Conservation (phyloP, 2,888 invertebrate genomes). For the Seira ritae region DNA sequence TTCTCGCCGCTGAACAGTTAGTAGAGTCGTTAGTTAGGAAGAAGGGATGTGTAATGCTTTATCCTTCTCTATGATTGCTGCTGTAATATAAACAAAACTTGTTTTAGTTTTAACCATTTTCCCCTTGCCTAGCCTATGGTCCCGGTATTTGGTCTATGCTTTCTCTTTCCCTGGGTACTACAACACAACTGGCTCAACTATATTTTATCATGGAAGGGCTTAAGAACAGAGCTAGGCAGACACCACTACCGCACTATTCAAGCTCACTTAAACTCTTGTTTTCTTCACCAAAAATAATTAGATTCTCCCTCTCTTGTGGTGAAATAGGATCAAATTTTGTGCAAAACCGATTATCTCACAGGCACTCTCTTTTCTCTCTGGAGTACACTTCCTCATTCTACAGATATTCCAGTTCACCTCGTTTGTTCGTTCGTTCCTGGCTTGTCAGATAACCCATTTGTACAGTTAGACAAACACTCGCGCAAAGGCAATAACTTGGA, state of each 20-base stretch:
- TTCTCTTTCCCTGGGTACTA: too few relatives aligned
- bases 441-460: slow-evolving; percentile 59
- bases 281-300: slow-evolving; percentile 61
- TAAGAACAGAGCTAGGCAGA: slow-evolving; percentile 11
- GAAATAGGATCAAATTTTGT: slow-evolving; percentile 58
- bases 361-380: slow-evolving; percentile 36
- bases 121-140: too few relatives aligned
- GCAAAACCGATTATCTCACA: slow-evolving; percentile 59
- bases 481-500: slow-evolving; percentile 39
- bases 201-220: slow-evolving; percentile 38
- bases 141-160: too few relatives aligned
- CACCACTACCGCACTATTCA: too few relatives aligned
- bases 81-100: too few relatives aligned
- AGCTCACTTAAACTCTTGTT: slow-evolving; percentile 61
- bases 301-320: slow-evolving; percentile 58
- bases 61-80: too few relatives aligned
- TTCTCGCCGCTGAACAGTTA: too few relatives aligned
- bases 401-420: slow-evolving; percentile 43
- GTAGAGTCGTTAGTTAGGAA: too few relatives aligned
- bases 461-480: slow-evolving; percentile 43
- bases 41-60: too few relatives aligned
- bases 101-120: too few relatives aligned
- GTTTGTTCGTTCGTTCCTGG: too few relatives aligned
- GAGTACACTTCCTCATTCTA: slow-evolving; percentile 16
- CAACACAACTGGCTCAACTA: too few relatives aligned